A percentile compares a stretch with the other conserved stretches of the same genome.
These are phyloP conservation scores for Calyptommatus sinebrachiatus DNA, from an alignment of 2,113 vertebrate species.

Conservation along the genomic window DNA sequence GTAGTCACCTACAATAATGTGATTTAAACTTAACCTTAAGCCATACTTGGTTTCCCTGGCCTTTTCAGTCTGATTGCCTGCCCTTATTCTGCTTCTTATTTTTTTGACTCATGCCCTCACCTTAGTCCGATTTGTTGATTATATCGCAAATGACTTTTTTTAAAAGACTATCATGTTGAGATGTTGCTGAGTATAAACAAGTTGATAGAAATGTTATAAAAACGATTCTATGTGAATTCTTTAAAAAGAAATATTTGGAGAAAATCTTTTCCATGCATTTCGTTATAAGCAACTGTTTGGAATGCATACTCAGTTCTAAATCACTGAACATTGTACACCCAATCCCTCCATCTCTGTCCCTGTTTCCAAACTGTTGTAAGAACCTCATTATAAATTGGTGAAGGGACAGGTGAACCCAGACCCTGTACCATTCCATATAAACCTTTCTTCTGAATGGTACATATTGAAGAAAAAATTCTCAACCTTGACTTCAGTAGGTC, in stretches of 20 bases:
- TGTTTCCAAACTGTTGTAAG: not conserved
- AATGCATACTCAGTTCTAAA: not conserved
- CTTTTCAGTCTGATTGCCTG: too few relatives aligned
- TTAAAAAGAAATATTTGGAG: constrained; percentile 27
- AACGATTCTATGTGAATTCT: not conserved
- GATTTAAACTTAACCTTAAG: too few relatives aligned
- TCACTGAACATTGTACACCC: too few relatives aligned
- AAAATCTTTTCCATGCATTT: constrained; percentile 9
- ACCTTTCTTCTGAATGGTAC: constrained; percentile 9
- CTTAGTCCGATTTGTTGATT: too few relatives aligned
- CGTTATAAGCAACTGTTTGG: constrained; percentile 41
- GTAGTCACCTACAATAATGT: too few relatives aligned
- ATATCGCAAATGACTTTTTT: too few relatives aligned
- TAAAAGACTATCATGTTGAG: too few relatives aligned
- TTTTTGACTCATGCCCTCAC: too few relatives aligned
- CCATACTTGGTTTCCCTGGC: too few relatives aligned
- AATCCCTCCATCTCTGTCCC: not conserved
- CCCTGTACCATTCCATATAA: not conserved
- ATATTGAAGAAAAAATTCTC: constrained; percentile 28
- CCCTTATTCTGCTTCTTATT: too few relatives aligned
- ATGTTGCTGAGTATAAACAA: too few relatives aligned
- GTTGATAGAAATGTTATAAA: too few relatives aligned
- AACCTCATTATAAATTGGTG: not conserved
- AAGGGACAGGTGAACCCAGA: not conserved
- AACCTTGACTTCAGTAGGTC: constrained; percentile 26